Conservation (phyloP, 1,140 invertebrate species). For the Drosophila grimshawi region DNA sequence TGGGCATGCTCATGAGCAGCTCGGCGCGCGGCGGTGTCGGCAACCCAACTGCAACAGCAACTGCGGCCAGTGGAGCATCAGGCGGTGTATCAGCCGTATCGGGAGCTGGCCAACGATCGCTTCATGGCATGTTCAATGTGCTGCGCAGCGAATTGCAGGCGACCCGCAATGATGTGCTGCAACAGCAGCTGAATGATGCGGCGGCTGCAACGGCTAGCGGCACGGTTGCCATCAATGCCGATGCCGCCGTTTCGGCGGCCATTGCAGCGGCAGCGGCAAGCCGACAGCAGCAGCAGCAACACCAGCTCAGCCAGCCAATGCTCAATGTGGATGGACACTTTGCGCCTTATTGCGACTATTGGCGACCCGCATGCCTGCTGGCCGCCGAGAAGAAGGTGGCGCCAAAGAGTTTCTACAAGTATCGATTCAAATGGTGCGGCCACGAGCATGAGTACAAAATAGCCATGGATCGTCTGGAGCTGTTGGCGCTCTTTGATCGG, state of each 20-base stretch:
- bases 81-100: conserved; percentile 7
- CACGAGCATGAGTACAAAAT: conserved; percentile 88
- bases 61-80: conserved; percentile 11
- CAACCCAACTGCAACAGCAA: conserved; percentile 15
- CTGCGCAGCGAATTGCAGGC: conserved; percentile 67
- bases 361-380: conserved; percentile 73
- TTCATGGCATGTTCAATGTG: conserved; percentile 73
- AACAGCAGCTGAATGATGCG: conserved; percentile 56
- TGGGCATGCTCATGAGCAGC: conserved; percentile 55
- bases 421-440: conserved; percentile 88
- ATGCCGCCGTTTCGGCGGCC: background rate
- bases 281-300: conserved; percentile 18
- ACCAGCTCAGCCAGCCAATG: conserved; percentile 66
- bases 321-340: conserved; percentile 77
- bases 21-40: conserved; percentile 2
- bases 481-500: conserved; percentile 96
- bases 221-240: background rate
- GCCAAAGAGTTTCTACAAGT: conserved; percentile 94
- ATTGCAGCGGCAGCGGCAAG: conserved; percentile 18
- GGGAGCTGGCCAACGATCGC: conserved; percentile 39
- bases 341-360: conserved; percentile 77
- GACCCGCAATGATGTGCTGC: conserved; percentile 57
- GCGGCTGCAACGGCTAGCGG: conserved; percentile 26
- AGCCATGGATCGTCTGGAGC: conserved; percentile 95
- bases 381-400: conserved; percentile 80